Base-by-base conservation (phyloP, 2,113 vertebrate genomes). In the Martes martes region DNA sequence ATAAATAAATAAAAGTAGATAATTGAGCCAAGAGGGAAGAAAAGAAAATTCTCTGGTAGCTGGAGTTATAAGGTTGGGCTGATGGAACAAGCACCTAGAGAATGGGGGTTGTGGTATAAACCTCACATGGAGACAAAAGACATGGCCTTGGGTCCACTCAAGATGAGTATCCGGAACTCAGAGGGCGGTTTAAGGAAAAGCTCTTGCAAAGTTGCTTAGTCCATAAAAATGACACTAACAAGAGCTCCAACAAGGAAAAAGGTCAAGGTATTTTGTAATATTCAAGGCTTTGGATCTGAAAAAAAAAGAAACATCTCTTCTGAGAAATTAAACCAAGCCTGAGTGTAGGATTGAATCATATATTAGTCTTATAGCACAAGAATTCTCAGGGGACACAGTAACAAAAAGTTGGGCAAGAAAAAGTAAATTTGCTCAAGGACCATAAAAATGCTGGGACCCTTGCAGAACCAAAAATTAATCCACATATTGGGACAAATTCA, bases 321-420 rank as follows among this genome's bases (percentile, higher is more conserved):
- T 83, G 59, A 97, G 76, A 97, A 71, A 87, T 88, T n/a, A 82
- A 67, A 94, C 63, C 16, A 88, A 55, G 39, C 28, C 69, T 76
- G 52, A 69, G 14, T 28, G 50, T 83, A 36, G 28, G 50, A 82
- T 36, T 14, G 86, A 91, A 76, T 63, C 61, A 76, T 71, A 71
- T 59, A 33, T n/a, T 45, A 14, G 65, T 6, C 31, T 91, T 63
- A 42, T 39, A 79, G 24, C 45, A 16, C 14, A 39, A 73, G 61
- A 67, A 57, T 74, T 47, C 74, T 94, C 61, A 67, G 52, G 19
- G 67, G 13, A 57, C 57, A 19, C 11, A 45, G 11, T 83, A 71
- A 81, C 33, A 92, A 57, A 76, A 71, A 89, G n/a, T 21, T 81
- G 47, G 55, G 28, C 55, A 63, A 79, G 50, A 52, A 31, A 61